Evolutionary conservation across 2,113 vertebrate genomes (phyloP), one percentile per base, ranked within the genome.

Genomic region (Otolemur garnettii): DNA sequence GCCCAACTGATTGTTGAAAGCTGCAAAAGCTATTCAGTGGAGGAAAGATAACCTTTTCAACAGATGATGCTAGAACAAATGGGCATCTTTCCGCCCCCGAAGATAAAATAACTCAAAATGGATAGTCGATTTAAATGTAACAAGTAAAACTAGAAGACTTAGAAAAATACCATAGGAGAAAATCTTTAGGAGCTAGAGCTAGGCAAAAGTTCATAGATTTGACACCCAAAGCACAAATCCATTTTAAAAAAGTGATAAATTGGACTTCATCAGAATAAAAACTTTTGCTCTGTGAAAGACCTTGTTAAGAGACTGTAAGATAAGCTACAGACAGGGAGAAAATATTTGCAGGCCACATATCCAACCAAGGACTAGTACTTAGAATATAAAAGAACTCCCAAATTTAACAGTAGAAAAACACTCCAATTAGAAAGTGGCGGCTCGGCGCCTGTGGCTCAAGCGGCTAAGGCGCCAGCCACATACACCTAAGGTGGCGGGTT

Each of bases 191-290:
- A 83, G 45, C 50, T 80, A 69, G 12, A 22, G 30, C 30, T n/a
- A 90, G 59, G 87, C 28, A 77, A 89, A 77, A 59, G 33, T 75
- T 93, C 53, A 81, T 87, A 72, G 55, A 88, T n/a, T 64, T 93
- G 66, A 55, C n/a, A 64, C 66, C 57, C 74, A 88, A 79, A 93
- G 15, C 64, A 50, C 21, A 24, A 24, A 87, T 71, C 62, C 53
- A 71, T 78, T 21, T 79, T 42, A 69, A 88, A 74, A 88, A 72
- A 74, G 19, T 62, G 21, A 33, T 94, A 82, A 74, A 60, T n/a
- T 64, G 42, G 66, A 64, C 42, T 55, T 74, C 33, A 88, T 74
- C n/a, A 64, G 82, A 74, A 72, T 12, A 88, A 64, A 87, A 55
- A 38, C 42, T 21, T 64, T 81, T 81, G 10, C 45, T 82, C n/a